Percentiles rank a stretch among this genome's conserved stretches.
phyloP scores from a whole-genome alignment of 2,888 invertebrate genomes.

The Cephus nigrinus region DNA sequence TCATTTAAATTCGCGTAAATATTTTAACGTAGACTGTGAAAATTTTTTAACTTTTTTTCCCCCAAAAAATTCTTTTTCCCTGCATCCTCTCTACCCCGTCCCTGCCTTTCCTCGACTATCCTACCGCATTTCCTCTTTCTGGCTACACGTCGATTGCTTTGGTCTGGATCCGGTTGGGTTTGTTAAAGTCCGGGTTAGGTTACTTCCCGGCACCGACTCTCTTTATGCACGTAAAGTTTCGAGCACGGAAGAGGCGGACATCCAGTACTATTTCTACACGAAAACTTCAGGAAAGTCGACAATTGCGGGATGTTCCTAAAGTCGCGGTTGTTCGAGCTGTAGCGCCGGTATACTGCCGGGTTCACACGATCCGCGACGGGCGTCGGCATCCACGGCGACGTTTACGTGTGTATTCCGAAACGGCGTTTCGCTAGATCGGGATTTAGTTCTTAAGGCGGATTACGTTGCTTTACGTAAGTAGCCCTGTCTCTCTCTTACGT shows the following conservation, averaged over 20 bases:
- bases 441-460: not conserved
- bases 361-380: not conserved
- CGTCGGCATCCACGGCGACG: not conserved
- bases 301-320: not conserved
- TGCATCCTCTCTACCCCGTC: not conserved
- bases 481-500: not conserved
- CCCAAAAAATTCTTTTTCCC: not conserved
- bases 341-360: not conserved
- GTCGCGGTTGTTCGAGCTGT: not conserved
- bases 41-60: not conserved
- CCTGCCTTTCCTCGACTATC: not conserved
- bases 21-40: not conserved
- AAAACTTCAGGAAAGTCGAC: not conserved
- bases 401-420: not conserved
- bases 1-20: not conserved
- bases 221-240: not conserved
- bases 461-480: not conserved
- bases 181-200: not conserved
- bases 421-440: not conserved
- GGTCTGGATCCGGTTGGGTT: not conserved
- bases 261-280: not conserved
- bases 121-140: not conserved
- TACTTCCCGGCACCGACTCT: not conserved
- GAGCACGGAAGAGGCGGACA: not conserved
- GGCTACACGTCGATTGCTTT: not conserved